Percentiles rank a stretch among this genome's conserved stretches.
phyloP scores from a whole-genome alignment of 2,113 vertebrate species.

The Chitala chitala region DNA sequence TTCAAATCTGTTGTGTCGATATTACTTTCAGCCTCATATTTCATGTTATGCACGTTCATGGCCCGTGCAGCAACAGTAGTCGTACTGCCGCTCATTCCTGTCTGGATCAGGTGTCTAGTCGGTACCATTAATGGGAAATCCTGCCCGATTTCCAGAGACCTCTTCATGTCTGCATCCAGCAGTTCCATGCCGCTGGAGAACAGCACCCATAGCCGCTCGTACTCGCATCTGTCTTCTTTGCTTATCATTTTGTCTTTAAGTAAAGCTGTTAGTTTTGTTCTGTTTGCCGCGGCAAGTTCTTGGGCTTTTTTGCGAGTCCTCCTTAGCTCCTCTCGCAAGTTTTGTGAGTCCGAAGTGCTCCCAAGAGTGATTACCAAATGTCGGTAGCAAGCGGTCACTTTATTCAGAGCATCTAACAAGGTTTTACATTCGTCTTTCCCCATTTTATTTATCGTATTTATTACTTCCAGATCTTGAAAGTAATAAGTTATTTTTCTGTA shows the following conservation, averaged over 20 bases:
- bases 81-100: slow-evolving; percentile 83
- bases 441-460: slow-evolving; percentile 53
- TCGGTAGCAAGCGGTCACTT: slow-evolving; percentile 88
- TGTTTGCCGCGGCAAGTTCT: slow-evolving; percentile 79
- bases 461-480: background rate
- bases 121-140: slow-evolving; percentile 87
- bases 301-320: slow-evolving; percentile 87
- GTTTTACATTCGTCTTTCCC: slow-evolving; percentile 89
- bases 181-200: slow-evolving; percentile 93
- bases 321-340: slow-evolving; percentile 85
- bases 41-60: slow-evolving; percentile 87
- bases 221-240: slow-evolving; percentile 81
- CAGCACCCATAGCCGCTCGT: slow-evolving; percentile 94
- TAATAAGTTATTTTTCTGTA: background rate
- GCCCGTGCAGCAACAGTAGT: slow-evolving; percentile 78
- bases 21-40: slow-evolving; percentile 76
- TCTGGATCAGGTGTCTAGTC: slow-evolving; percentile 83
- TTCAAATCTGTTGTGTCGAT: slow-evolving; percentile 81
- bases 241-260: slow-evolving; percentile 76
- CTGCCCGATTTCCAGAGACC: slow-evolving; percentile 82
- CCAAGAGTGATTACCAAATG: slow-evolving; percentile 88
- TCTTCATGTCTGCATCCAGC: slow-evolving; percentile 89
- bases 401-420: slow-evolving; percentile 87
- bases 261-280: slow-evolving; percentile 74
- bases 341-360: slow-evolving; percentile 89